Evolutionary conservation across 2,888 invertebrate species (phyloP), one percentile per base, ranked within the genome.

Genomic region (Linyphia triangularis): DNA sequence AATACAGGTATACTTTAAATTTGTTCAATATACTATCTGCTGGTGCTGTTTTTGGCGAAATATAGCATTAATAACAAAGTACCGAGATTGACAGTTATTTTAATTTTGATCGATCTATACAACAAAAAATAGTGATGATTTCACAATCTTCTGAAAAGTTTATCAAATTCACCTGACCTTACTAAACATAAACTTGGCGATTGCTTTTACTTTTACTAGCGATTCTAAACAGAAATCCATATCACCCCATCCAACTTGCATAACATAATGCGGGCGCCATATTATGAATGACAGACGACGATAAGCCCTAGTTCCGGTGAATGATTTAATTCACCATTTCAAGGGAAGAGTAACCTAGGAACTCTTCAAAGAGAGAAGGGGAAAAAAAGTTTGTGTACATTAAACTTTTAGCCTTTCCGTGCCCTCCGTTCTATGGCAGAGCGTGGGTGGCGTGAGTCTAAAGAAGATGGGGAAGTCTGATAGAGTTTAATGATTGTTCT

Each of bases 191-290:
- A n/a, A n/a, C n/a, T n/a, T n/a, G n/a, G n/a, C n/a, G n/a, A n/a
- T n/a, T n/a, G n/a, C n/a, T n/a, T n/a, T n/a, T n/a, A n/a, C n/a
- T n/a, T n/a, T n/a, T n/a, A n/a, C n/a, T n/a, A n/a, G n/a, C n/a
- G n/a, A n/a, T n/a, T 51, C 51, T 13, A 51, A 51, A 16, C 51
- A 16, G 51, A 51, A 16, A 51, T 10, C 9, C 43, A 9, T n/a
- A 51, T 16, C n/a, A 13, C n/a, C 51, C n/a, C 0, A 51, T n/a
- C n/a, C 43, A 26, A 2, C 43, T 70, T 70, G 26, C 43, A 26
- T 43, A 70, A 70, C 24, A 26, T n/a, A 61, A 24, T 24, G n/a
- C 51, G 7, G 70, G 70, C 70, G 70, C 70, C 70, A 70, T 24
- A 51, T 16, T 13, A 51, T 1, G n/a, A n/a, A n/a, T 16, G 13